Conservation (phyloP, 2,113 vertebrate species). For the Spea multiplicata region DNA sequence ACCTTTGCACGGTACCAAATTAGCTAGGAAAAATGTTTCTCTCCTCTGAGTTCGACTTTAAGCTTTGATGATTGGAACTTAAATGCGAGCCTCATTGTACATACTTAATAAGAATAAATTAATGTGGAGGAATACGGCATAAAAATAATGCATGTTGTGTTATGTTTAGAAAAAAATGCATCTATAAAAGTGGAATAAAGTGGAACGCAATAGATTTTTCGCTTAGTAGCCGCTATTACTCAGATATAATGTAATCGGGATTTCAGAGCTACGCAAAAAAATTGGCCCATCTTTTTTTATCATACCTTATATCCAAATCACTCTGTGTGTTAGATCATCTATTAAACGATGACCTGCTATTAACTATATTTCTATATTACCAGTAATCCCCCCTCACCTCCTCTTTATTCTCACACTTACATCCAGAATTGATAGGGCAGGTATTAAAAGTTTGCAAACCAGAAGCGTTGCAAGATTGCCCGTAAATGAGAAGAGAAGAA, state of each 20-base stretch:
- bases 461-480: background rate
- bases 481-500: background rate
- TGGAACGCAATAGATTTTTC: too few species aligned
- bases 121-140: too few species aligned
- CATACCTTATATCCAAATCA: conserved; percentile 20
- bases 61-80: too few species aligned
- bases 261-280: conserved; percentile 3
- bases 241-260: background rate
- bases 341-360: conserved; percentile 9
- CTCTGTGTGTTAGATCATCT: conserved; percentile 5
- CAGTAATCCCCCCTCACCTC: background rate
- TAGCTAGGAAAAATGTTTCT: too few species aligned
- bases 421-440: background rate
- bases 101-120: too few species aligned
- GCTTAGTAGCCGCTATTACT: too few species aligned
- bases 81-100: too few species aligned
- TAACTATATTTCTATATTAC: conserved; percentile 1
- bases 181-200: too few species aligned
- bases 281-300: conserved; percentile 10
- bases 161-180: too few species aligned
- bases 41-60: too few species aligned
- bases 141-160: too few species aligned
- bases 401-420: background rate
- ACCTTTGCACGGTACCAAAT: too few species aligned
- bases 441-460: background rate